Evolutionary conservation across 2,797 vertebrate species (phyloP).

Genomic region (Alouatta caraya): DNA sequence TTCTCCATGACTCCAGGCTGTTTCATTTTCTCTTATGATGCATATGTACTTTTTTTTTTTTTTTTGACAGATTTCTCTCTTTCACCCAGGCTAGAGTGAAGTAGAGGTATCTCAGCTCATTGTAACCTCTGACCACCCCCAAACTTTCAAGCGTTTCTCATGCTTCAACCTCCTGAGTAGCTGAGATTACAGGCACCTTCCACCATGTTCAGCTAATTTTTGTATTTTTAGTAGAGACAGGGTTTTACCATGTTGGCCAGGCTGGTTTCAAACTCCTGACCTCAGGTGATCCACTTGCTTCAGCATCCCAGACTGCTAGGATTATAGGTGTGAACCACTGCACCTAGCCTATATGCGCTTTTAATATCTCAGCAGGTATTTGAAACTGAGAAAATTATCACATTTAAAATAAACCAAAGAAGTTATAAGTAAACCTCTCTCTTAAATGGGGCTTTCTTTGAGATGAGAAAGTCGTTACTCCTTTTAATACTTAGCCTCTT

Average conservation of each 20-base stretch:
- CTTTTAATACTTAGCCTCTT: background rate
- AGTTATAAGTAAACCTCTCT: background rate
- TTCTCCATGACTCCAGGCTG: background rate
- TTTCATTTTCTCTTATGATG: background rate
- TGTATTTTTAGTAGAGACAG: background rate
- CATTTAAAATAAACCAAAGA: background rate
- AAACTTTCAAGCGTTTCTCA: background rate
- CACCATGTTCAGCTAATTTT: background rate
- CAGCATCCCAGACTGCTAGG: background rate
- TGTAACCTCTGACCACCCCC: background rate
- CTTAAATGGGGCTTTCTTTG: background rate
- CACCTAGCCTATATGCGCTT: background rate
- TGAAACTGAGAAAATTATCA: background rate
- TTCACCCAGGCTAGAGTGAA: background rate
- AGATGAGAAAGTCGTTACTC: background rate
- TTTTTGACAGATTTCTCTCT: background rate
- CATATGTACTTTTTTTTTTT: background rate
- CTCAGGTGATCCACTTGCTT: background rate
- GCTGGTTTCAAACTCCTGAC: background rate
- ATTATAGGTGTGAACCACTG: background rate
- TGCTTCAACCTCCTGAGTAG: background rate
- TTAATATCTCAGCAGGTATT: background rate
- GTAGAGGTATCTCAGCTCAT: background rate
- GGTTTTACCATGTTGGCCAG: background rate
- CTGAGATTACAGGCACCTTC: background rate